Evolutionary conservation across 1,140 invertebrate species (phyloP), one percentile per base, ranked within the genome.

Genomic region (Leptinotarsa lineolata): DNA sequence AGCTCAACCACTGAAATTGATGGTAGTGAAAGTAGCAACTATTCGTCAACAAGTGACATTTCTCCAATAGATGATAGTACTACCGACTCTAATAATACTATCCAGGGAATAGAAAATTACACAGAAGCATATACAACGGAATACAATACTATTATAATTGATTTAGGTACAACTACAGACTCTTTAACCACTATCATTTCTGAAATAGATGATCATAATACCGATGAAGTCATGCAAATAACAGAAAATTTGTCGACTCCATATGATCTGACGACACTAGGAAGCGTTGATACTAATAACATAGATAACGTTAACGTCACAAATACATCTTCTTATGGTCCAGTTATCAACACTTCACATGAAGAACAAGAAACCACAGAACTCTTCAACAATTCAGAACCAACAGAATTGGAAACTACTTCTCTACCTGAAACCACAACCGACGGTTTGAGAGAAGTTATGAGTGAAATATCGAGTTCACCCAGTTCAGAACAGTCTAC

Each of bases 401-500:
- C 67, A 39, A 44, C 48, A 20, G 22, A 54, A 16, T 54, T 16
- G 21, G 71, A 72, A 46, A 58, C 48, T 20, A 59, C 54, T 2
- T 54, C 59, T 16, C 6, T 22, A 44, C 30, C 54, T 24, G 74
- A 73, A 8, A 65, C 74, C 20, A 70, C 72, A 44, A 73, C 69
- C 13, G 65, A 73, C 20, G 48, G n/a, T 18, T 22, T 18, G 5
- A 44, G 12, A 20, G 46, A 39, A 21, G 68, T 16, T 24, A 65
- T 44, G 46, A 39, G 21, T 39, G 22, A 63, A 15, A 66, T 22
- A 18, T 21, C 60, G 13, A 72, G 21, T n/a, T 22, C 39, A 20
- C 60, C 68, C 20, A 69, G 72, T 65, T 59, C 68, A 39, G 67
- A 74, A 72, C 74, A 65, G 24, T 76, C 75, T 16, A 76, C 73